Evolutionary conservation across 2,888 invertebrate genomes (phyloP).

Genomic region (Eristalis arbustorum): DNA sequence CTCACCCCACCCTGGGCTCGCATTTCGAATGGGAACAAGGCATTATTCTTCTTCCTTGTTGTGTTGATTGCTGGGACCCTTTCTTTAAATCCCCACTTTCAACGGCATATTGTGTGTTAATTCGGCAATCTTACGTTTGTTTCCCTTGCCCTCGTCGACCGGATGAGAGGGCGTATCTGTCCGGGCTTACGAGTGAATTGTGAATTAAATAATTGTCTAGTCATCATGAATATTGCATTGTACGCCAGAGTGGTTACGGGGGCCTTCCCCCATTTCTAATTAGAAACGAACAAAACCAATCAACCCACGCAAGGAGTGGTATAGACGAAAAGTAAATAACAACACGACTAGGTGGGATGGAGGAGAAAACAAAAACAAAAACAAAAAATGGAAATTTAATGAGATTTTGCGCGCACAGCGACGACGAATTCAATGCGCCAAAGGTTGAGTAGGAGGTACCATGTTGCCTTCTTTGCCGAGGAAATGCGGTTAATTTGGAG

Average conservation of each 20-base stretch:
- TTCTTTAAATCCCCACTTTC: neutral
- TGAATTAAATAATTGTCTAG: slow-evolving; percentile 29
- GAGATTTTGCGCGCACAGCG: neutral
- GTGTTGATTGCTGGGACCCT: neutral
- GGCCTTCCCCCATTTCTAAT: neutral
- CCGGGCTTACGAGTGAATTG: neutral
- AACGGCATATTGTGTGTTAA: neutral
- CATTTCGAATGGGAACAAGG: neutral
- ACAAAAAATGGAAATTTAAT: slow-evolving; percentile 11
- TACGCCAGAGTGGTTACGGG: neutral
- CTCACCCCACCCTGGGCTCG: neutral
- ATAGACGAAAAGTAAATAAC: neutral
- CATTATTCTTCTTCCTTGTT: neutral
- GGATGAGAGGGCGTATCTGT: neutral
- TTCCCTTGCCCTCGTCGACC: neutral
- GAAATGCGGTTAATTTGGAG: no score
- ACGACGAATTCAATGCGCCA: no score
- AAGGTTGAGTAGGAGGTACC: no score
- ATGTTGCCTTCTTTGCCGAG: no score
- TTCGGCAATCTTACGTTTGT: neutral
- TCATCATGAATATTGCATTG: slow-evolving; percentile 48
- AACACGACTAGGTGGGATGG: neutral
- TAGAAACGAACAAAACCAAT: neutral
- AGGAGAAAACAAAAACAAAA: neutral
- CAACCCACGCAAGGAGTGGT: neutral